Percentiles rank a stretch among this genome's conserved stretches.
Evolutionary conservation across 2,113 vertebrate species (phyloP).

Genomic region (Calyptommatus sinebrachiatus): DNA sequence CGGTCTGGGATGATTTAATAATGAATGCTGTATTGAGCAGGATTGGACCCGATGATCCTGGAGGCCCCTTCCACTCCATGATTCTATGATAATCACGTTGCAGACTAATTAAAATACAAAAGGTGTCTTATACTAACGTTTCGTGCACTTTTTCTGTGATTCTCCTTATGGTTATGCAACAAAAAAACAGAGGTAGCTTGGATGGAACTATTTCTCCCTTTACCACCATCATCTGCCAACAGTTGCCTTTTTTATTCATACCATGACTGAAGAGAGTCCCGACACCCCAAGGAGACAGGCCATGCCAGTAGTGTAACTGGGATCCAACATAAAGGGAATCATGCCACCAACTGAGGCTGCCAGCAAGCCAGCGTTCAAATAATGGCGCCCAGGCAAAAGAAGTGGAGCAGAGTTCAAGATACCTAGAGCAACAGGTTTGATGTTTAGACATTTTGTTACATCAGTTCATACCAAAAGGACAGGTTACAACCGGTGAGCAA

Average conservation of each 20-base stretch:
- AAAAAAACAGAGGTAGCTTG: no score
- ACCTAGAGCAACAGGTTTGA: slow-evolving; percentile 55
- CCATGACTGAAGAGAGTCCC: slow-evolving; percentile 81
- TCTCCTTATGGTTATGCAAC: neutral
- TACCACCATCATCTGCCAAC: neutral
- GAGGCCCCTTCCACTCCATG: no score
- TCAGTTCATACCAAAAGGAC: neutral
- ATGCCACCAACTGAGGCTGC: slow-evolving; percentile 72
- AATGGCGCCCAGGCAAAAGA: slow-evolving; percentile 75
- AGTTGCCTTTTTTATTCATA: slow-evolving; percentile 34
- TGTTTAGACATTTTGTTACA: neutral
- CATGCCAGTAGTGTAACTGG: slow-evolving; percentile 78
- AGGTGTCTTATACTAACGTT: no score
- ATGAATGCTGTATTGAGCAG: no score
- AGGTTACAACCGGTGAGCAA: no score
- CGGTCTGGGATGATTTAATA: no score
- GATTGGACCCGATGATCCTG: no score
- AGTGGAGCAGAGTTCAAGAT: slow-evolving; percentile 76
- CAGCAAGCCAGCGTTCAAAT: slow-evolving; percentile 77
- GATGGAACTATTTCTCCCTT: no score
- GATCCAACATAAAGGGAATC: slow-evolving; percentile 77
- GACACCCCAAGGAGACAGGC: slow-evolving; percentile 79
- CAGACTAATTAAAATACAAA: no score
- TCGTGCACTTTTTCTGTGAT: neutral
- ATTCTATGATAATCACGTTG: no score